phyloP scores from a whole-genome alignment of 1,140 invertebrate genomes.

The Gryon sp. region DNA sequence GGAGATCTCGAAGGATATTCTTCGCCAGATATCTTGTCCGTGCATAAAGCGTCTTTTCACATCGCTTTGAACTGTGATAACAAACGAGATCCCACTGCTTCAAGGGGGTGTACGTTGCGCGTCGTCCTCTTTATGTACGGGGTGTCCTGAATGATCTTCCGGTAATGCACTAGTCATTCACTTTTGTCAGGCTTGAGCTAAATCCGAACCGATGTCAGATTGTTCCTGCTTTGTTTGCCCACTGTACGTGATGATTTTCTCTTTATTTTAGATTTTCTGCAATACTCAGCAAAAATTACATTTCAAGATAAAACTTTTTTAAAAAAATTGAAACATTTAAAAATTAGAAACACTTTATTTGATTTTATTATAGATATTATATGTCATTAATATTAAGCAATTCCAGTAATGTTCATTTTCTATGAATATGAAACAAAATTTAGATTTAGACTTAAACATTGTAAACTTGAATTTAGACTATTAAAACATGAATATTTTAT shows the following conservation, averaged over 20 bases:
- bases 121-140: slow-evolving; percentile 21
- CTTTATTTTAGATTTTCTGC: not conserved
- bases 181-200: slow-evolving; percentile 37
- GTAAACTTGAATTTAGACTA: too few species aligned
- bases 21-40: slow-evolving; percentile 52
- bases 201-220: slow-evolving; percentile 20
- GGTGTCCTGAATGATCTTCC: slow-evolving; percentile 41
- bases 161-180: slow-evolving; percentile 48
- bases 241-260: slow-evolving; percentile 15
- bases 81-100: slow-evolving; percentile 29
- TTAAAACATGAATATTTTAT: too few species aligned
- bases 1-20: slow-evolving; percentile 48
- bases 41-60: slow-evolving; percentile 60
- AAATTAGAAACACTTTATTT: too few species aligned
- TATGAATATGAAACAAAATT: too few species aligned
- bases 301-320: too few species aligned
- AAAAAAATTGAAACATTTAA: too few species aligned
- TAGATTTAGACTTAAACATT: too few species aligned
- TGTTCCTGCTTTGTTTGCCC: slow-evolving; percentile 42
- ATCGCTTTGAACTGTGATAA: slow-evolving; percentile 55
- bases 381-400: too few species aligned
- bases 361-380: too few species aligned
- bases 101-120: slow-evolving; percentile 12
- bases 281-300: too few species aligned
- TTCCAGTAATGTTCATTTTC: too few species aligned